Evolutionary conservation across 2,888 invertebrate species (phyloP), one percentile per base, ranked within the genome.

Genomic region (Rambutsinella grinnellia): DNA sequence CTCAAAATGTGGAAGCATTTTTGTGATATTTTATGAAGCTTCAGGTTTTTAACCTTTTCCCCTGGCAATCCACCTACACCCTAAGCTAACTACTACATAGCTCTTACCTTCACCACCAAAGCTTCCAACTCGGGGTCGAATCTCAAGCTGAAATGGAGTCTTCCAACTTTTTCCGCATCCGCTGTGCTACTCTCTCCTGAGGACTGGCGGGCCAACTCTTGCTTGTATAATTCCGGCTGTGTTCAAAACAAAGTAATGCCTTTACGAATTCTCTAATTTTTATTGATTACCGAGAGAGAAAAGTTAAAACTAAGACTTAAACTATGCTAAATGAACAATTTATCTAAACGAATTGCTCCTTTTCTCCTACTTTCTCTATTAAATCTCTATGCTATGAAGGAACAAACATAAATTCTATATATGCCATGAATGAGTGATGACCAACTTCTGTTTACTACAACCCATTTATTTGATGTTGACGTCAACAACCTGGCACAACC

Each of bases 111-210:
- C 1, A 94, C 93, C 53, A 93, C 90, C 1, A 95, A 90, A 5
- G 92, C 93, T 84, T 94, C 93, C 23, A 93, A 91, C 84, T 94
- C 93, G 81, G 92, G 91, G 84, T 94, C 93, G 86, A 94, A 95
- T 68, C 92, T 90, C 13, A 95, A 88, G 2, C 94, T 91, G 85
- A 95, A 95, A 85, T 93, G 93, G 61, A 95, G 89, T 85, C 93
- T 93, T 10, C 95, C 94, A 72, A 92, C 92, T 85, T 92, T 92
- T 84, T 93, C 92, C 87, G 92, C 88, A 78, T 92, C 92, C 19
- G 88, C 88, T 67, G 89, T 89, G 47, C 89, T 88, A 84, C 92
- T 92, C 82, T 93, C 92, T 0, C 91, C 90, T 1, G 93, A 93
- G 0, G 92, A 90, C 85, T 93, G 92, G 5, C 92, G 90, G 27